Evolutionary conservation across 2,888 invertebrate species (phyloP), one percentile per base, ranked within the genome.

Genomic region (Acronicta psi): DNA sequence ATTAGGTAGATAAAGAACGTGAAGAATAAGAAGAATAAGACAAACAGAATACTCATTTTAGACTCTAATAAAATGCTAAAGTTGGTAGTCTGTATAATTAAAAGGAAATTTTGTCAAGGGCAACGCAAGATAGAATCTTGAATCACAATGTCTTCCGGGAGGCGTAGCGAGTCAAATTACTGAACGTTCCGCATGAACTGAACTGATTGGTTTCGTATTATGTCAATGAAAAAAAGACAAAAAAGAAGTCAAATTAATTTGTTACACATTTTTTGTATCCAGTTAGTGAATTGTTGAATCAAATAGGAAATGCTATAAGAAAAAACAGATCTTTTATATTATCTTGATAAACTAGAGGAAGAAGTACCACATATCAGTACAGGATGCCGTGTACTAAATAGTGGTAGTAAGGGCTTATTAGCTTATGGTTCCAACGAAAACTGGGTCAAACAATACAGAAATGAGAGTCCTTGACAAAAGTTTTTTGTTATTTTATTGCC

Each of bases 131-230:
- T 71, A 52, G 37, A 47, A 69, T 60, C 61, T 57, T 40, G 37
- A 14, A 51, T 54, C 45, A 47, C 49, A 59, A 50, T 63, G 62
- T 66, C 62, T 73, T 69, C 67, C 76, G 72, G 69, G 59, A 73
- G 58, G 59, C 58, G 38, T 60, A 70, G 58, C 74, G 55, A 67
- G 50, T 65, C 78, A 51, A 73, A 73, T 64, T 40, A 71, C 69
- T 64, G 57, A 60, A 60, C 57, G 68, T 73, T 63, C 57, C 72
- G 71, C 77, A 65, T 69, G 67, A 70, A 31, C 53, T 54, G 45
- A 34, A 36, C 61, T 60, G 69, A 76, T 76, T 70, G 55, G 53
- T 66, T 58, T 68, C 51, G 55, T 60, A 59, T 34, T 54, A 54
- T 23, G 50, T 16, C 37, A 47, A 14, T 40, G 14, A 58, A 59